Evolutionary conservation across 1,140 invertebrate genomes (phyloP), one percentile per base, ranked within the genome.

Genomic region (Helicoverpa zea): DNA sequence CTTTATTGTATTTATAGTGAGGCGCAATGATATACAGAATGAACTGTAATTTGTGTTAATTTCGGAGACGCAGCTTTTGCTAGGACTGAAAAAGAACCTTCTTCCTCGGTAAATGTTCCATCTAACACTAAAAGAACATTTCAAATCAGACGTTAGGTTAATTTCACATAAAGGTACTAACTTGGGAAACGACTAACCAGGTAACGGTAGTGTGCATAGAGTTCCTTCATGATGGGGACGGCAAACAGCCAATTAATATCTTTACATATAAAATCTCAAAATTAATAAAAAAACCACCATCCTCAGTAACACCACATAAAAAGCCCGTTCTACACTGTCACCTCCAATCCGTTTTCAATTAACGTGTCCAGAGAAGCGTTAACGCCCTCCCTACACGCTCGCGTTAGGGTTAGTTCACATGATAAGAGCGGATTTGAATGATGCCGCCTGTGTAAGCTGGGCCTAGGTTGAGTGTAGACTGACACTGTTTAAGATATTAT

Each of bases 261-360:
- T 9, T 43, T 43, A 43, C 7, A 43, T 35, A 35, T 5, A 35
- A 3, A 35, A 35, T 7, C 7, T 35, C 7, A 35, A 77, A 77
- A 77, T 77, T 61, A 77, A 3, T 77, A n/a, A 18, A 76, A 70
- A 76, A 70, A 63, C 29, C 66, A 18, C 43, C 51, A 72, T 52
- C 51, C 35, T 43, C 66, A 51, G 72, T 29, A 59, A 63, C 64
- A 78, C 78, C 73, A 63, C 85, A 83, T 87, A 88, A 74, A 80
- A 91, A 89, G 76, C 85, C 86, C 87, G 91, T 93, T 91, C 92
- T 93, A 93, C 92, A 91, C 89, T 94, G 92, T 93, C 92, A 92
- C 92, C 91, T 93, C 91, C 90, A 91, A 94, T 92, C 92, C 90
- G 89, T 85, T 91, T 94, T 93, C 91, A 94, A 94, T 94, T 94